Base-by-base conservation (phyloP, 1,140 invertebrate genomes). In the Gonioctena quinquepunctata region DNA sequence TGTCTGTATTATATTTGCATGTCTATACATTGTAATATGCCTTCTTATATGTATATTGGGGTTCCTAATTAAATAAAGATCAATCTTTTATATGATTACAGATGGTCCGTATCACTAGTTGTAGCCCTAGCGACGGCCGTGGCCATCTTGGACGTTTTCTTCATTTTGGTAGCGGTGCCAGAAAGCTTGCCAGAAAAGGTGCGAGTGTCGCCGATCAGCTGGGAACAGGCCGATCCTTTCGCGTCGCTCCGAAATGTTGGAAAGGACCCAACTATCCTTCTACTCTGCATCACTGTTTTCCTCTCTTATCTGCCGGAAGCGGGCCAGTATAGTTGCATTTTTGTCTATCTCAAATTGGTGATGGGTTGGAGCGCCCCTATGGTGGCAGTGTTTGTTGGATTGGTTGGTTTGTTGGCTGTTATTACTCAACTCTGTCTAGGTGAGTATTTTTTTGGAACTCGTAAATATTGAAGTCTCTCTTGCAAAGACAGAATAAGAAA, bases 321-420 rank as follows among this genome's bases (percentile, higher is more conserved):
- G 26, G 97, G 97, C 70, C 96, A 99, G 86, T 99, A 99, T 86
- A 99, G 97, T 67, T 99, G 97, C 86, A 99, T 99, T 86, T 99
- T 99, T 87, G 97, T 99, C 76, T 99, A 99, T 86, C 89, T 99
- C 54, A 96, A 96, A 87, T 88, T 99, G 78, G 96, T 98, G 74
- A 97, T 99, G 92, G 95, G 94, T 70, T 99, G 99, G 85, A 93
- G 93, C 77, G 92, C 92, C 69, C 90, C 96, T 79, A 94, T 96
- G 88, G 97, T 99, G 56, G 97, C 97, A 59, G 91, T 97, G 73
- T 99, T 98, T 85, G 99, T 99, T 81, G 98, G 97, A 68, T 90
- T 97, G 64, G 94, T 99, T 67, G 98, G 98, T 60, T 92, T 99
- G 54, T 87, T 99, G 68, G 99, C 97, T 76, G 98, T 99, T 26